Percentiles rank a stretch among this genome's conserved stretches.
These are phyloP conservation scores for Oreohelix idahoensis DNA, from an alignment of 1,140 invertebrate genomes.

Conservation along the genomic window DNA sequence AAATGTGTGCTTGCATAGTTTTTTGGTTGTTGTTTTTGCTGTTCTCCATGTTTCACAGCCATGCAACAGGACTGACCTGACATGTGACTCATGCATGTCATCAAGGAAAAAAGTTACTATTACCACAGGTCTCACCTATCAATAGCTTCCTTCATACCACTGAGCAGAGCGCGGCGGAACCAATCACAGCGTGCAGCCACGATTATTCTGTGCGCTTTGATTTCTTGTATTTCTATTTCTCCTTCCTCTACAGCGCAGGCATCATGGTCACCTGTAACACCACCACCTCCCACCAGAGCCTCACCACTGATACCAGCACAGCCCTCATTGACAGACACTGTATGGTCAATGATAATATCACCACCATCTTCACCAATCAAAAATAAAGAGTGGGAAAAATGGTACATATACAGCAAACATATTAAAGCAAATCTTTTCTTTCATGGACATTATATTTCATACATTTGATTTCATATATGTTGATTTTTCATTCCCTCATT, in stretches of 20 bases:
- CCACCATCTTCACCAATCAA: slow-evolving; percentile 60
- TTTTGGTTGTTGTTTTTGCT: too few relatives aligned
- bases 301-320: slow-evolving; percentile 12
- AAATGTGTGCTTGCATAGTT: too few relatives aligned
- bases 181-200: slow-evolving; percentile 81
- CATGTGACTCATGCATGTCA: too few relatives aligned
- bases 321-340: slow-evolving; percentile 53
- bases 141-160: slow-evolving; percentile 82
- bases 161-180: slow-evolving; percentile 80
- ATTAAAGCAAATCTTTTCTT: not conserved
- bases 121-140: slow-evolving; percentile 74
- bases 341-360: slow-evolving; percentile 72
- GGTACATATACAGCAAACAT: not conserved
- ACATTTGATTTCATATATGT: too few relatives aligned
- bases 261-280: slow-evolving; percentile 41
- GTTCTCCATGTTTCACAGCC: too few relatives aligned
- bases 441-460: too few relatives aligned
- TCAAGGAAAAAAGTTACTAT: too few relatives aligned
- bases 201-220: slow-evolving; percentile 79
- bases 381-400: not conserved
- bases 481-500: too few relatives aligned
- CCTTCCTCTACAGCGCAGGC: slow-evolving; percentile 60
- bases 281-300: not conserved
- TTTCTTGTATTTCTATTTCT: slow-evolving; percentile 50
- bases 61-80: too few relatives aligned